phyloP scores from a whole-genome alignment of 2,888 invertebrate genomes.

The Homarus gammarus region DNA sequence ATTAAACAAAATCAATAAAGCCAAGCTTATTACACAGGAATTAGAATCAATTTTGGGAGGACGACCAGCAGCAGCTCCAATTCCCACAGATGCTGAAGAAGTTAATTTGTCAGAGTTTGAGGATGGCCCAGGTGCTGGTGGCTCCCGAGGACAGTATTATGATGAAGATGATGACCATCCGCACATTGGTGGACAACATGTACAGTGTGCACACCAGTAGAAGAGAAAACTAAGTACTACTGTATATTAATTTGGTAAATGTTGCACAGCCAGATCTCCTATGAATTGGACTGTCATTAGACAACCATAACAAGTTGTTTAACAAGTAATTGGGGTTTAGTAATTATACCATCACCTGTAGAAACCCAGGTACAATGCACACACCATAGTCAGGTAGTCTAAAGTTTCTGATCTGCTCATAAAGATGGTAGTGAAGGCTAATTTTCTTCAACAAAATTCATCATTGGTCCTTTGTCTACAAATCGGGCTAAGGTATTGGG shows the following conservation, averaged over 20 bases:
- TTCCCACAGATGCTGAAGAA: constrained; percentile 70
- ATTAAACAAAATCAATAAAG: not conserved
- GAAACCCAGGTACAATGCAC: constrained; percentile 20
- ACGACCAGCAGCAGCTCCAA: constrained; percentile 38
- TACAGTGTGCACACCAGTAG: constrained; percentile 82
- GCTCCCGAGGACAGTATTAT: constrained; percentile 77
- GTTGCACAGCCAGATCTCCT: not conserved
- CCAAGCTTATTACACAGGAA: constrained; percentile 46
- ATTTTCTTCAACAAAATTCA: not conserved
- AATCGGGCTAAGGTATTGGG: not conserved
- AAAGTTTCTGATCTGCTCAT: not conserved
- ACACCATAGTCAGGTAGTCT: constrained; percentile 2
- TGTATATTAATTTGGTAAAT: not conserved
- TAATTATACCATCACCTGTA: constrained; percentile 1
- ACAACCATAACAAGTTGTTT: not conserved
- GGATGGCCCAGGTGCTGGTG: constrained; percentile 17
- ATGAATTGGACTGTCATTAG: not conserved
- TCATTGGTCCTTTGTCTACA: not conserved
- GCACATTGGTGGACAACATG: constrained; percentile 78
- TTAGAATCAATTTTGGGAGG: constrained; percentile 70
- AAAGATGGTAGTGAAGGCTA: not conserved
- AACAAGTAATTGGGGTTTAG: not conserved
- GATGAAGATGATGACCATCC: constrained; percentile 80
- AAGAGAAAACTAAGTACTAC: not conserved
- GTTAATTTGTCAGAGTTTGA: constrained; percentile 72